Evolutionary conservation across 2,113 vertebrate species (phyloP).

Genomic region (Gavia stellata): DNA sequence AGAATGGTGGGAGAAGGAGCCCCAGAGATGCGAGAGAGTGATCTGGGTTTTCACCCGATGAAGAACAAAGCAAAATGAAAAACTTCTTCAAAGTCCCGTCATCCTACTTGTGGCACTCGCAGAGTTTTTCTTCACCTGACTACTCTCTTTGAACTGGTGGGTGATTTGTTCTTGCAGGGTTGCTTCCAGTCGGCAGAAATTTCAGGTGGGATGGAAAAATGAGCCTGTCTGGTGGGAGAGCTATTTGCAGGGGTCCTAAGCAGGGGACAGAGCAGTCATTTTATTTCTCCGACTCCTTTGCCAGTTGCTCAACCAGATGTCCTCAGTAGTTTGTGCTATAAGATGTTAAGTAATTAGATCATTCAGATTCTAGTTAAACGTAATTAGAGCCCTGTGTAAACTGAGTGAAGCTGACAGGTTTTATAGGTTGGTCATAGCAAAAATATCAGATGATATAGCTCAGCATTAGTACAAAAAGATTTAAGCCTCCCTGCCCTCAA

Average conservation of each 20-base stretch:
- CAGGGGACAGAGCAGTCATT: neutral
- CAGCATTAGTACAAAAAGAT: constrained; percentile 42
- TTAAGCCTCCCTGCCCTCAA: constrained; percentile 6
- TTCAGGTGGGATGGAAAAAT: neutral
- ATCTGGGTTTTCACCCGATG: neutral
- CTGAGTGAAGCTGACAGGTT: constrained; percentile 63
- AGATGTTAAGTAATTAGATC: constrained; percentile 66
- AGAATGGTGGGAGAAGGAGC: neutral
- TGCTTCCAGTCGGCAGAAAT: neutral
- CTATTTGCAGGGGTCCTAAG: neutral
- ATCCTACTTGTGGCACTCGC: neutral
- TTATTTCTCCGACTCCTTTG: neutral
- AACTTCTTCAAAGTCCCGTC: neutral
- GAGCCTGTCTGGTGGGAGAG: neutral
- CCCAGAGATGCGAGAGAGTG: neutral
- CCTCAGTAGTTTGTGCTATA: constrained; percentile 49
- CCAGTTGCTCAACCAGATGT: constrained; percentile 57
- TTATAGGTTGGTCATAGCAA: constrained; percentile 61
- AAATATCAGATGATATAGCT: constrained; percentile 59
- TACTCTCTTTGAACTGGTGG: neutral
- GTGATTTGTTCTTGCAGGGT: neutral
- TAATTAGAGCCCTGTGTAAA: constrained; percentile 65
- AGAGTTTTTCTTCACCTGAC: neutral
- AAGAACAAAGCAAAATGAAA: neutral
- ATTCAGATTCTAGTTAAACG: constrained; percentile 61